phyloP scores from a whole-genome alignment of 2,888 invertebrate genomes.

The Cryptophagus acutangulus region DNA sequence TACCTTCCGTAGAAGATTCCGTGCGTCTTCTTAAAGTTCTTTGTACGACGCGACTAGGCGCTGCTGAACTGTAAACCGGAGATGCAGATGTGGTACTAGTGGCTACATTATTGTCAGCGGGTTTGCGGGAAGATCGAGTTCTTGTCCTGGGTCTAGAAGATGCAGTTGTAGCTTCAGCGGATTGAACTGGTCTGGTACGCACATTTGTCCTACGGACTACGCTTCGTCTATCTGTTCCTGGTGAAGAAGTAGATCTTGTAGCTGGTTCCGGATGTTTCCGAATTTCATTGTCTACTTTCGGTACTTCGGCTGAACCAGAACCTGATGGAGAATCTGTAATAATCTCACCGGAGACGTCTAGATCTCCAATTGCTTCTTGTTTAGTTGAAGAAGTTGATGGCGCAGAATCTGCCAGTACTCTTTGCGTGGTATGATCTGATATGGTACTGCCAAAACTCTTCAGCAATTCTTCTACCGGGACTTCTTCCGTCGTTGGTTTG shows the following conservation, averaged over 20 bases:
- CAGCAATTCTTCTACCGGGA: constrained; percentile 19
- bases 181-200: constrained; percentile 11
- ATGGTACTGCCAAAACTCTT: constrained; percentile 16
- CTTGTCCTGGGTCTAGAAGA: constrained; percentile 23
- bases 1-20: constrained; percentile 20
- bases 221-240: constrained; percentile 7
- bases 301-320: constrained; percentile 20
- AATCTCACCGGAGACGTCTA: constrained; percentile 16
- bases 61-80: too few species aligned
- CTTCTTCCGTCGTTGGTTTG: constrained; percentile 6
- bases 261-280: constrained; percentile 19
- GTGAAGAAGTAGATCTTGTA: constrained; percentile 9
- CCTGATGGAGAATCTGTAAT: constrained; percentile 1
- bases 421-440: constrained; percentile 6
- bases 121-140: constrained; percentile 20
- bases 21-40: constrained; percentile 18
- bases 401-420: neutral
- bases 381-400: constrained; percentile 14
- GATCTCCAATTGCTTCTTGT: constrained; percentile 13
- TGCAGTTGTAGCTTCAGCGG: constrained; percentile 10
- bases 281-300: constrained; percentile 19
- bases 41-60: too few species aligned
- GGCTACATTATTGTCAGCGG: constrained; percentile 4
- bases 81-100: constrained; percentile 10
- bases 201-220: constrained; percentile 17